A percentile compares a stretch with the other conserved stretches of the same genome.
These are phyloP conservation scores for Fopius arisanus DNA, from an alignment of 1,140 invertebrate species.

Conservation along the genomic window DNA sequence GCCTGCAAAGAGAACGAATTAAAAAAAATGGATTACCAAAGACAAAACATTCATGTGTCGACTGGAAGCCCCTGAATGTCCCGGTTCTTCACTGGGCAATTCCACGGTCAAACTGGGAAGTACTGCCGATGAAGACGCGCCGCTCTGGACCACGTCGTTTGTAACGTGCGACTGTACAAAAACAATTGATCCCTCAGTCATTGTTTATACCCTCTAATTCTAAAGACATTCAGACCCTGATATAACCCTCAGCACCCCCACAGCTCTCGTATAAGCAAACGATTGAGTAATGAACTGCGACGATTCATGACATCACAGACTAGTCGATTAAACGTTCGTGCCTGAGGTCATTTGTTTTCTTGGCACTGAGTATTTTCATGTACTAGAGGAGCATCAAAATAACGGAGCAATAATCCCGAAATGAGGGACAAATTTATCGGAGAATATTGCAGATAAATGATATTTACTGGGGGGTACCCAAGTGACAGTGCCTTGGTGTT, in stretches of 20 bases:
- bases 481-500: neutral
- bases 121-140: conserved; percentile 34
- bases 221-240: neutral
- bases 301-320: neutral
- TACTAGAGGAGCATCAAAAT: too few relatives aligned
- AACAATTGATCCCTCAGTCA: conserved; percentile 4
- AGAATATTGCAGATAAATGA: too few relatives aligned
- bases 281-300: neutral
- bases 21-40: conserved; percentile 24
- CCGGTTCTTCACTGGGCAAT: conserved; percentile 40
- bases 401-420: too few relatives aligned
- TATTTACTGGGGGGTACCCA: neutral
- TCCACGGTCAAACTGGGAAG: conserved; percentile 45
- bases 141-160: conserved; percentile 31
- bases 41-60: neutral
- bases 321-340: neutral
- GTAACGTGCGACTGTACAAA: conserved; percentile 25
- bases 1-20: too few relatives aligned
- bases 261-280: neutral
- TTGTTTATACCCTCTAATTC: neutral
- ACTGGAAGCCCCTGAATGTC: conserved; percentile 37
- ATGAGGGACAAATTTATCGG: too few relatives aligned
- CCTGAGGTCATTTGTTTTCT: neutral
- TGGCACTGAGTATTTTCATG: too few relatives aligned
- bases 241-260: neutral